Percentiles rank a stretch among this genome's conserved stretches.
Evolutionary conservation across 2,113 vertebrate species (phyloP).

Genomic region (Pygathrix nemaeus): DNA sequence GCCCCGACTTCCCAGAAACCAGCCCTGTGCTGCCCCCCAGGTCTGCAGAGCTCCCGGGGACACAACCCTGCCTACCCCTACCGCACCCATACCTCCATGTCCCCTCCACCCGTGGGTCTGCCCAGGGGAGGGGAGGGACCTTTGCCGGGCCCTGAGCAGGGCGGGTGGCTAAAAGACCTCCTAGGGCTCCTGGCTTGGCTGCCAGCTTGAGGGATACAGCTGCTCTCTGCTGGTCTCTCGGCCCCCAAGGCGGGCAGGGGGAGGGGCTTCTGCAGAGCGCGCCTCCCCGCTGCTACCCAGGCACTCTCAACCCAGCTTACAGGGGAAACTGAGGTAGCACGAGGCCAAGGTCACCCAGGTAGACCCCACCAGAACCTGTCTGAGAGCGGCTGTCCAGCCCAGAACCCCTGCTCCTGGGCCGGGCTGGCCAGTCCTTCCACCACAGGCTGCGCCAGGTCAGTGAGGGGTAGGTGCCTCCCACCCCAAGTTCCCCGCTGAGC

Average conservation of each 20-base stretch:
- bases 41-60: neutral
- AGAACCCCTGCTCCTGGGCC: neutral
- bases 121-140: accelerated
- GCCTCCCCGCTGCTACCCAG: neutral
- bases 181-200: neutral
- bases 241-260: neutral
- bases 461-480: too few species aligned
- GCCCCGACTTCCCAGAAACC: neutral
- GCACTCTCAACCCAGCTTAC: neutral
- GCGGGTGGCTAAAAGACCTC: too few species aligned
- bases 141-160: accelerated
- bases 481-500: too few species aligned
- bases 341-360: neutral
- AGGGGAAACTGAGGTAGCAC: neutral
- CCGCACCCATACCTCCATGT: neutral
- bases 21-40: neutral
- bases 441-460: accelerated
- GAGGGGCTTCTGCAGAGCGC: accelerated
- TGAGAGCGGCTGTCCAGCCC: neutral
- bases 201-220: neutral
- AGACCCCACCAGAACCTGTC: neutral
- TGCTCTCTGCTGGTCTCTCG: neutral
- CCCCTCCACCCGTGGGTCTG: neutral
- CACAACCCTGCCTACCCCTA: accelerated
- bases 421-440: neutral